Base-by-base conservation (phyloP, 1,140 invertebrate genomes). In the Patella vulgata region DNA sequence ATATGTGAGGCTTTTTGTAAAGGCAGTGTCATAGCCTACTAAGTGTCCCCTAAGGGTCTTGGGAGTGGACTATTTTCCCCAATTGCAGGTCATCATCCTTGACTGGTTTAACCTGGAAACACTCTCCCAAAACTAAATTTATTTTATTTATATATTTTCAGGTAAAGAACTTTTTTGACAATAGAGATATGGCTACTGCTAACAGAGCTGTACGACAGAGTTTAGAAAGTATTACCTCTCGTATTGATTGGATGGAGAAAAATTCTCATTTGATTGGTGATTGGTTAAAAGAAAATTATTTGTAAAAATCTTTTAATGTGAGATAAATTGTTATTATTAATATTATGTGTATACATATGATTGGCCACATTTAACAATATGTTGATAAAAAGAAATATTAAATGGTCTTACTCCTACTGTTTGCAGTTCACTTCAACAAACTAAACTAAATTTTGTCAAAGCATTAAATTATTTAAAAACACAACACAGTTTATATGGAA, bases 141-240 rank as follows among this genome's bases (percentile, higher is more conserved):
- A 8, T 9, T 31, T 23, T 12, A 19, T 33, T 33, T 60, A 17
- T 52, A 14, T 51, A 23, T 30, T 11, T 42, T 17, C 36, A 52
- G 58, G 47, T 60, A 39, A 30, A 28, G n/a, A 21, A 39, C 3
- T 56, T 66, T 28, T 66, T 60, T 40, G 40, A 60, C 25, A 54
- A 47, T 28, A 59, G 40, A 43, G 23, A 65, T 4, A 11, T 66
- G 25, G 58, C 51, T 17, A 19, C 33, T 12, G 57, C 42, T 12
- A 51, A 27, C 19, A 55, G 43, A 28, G 47, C 51, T 5, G n/a
- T 60, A 42, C 12, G 44, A 21, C 63, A 66, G 44, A 36, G 43
- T 40, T 39, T 66, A 36, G 58, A 60, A 36, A 43, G 19, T 12
- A 44, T 60, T 23, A 27, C 50, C 33, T 56, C 21, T 11, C 58